A percentile compares a stretch with the other conserved stretches of the same genome.
Conservation (phyloP, 2,797 vertebrate genomes). For the Poecilia wingei region DNA sequence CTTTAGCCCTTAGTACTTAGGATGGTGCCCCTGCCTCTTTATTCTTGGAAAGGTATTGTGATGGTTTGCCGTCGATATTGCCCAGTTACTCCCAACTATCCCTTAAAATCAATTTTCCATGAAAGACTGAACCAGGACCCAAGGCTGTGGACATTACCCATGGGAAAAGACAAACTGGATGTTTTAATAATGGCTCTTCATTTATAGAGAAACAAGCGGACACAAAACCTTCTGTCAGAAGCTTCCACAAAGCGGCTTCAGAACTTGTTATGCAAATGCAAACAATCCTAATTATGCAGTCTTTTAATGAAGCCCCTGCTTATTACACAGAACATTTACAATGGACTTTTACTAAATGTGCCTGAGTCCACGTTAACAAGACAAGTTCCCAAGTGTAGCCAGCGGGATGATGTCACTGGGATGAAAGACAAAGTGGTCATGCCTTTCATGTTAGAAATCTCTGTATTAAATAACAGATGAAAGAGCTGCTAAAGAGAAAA, state of each 20-base stretch:
- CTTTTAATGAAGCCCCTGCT: slow-evolving; percentile 28
- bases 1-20: neutral
- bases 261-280: slow-evolving; percentile 1
- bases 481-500: slow-evolving; percentile 69
- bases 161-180: neutral
- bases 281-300: slow-evolving; percentile 17
- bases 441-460: slow-evolving; percentile 75
- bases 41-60: neutral
- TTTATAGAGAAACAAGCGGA: neutral
- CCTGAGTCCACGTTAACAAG: slow-evolving; percentile 43
- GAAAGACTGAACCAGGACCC: neutral
- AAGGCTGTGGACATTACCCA: neutral
- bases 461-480: slow-evolving; percentile 73
- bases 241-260: neutral
- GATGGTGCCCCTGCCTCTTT: neutral
- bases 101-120: neutral
- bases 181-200: neutral
- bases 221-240: neutral
- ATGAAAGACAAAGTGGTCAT: slow-evolving; percentile 67
- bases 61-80: neutral
- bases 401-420: slow-evolving; percentile 65
- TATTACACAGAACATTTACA: slow-evolving; percentile 3
- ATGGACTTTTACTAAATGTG: slow-evolving; percentile 30
- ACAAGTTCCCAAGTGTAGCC: slow-evolving; percentile 57
- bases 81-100: neutral